Conservation (phyloP, 2,888 invertebrate species). For the Dascillus cervinus region DNA sequence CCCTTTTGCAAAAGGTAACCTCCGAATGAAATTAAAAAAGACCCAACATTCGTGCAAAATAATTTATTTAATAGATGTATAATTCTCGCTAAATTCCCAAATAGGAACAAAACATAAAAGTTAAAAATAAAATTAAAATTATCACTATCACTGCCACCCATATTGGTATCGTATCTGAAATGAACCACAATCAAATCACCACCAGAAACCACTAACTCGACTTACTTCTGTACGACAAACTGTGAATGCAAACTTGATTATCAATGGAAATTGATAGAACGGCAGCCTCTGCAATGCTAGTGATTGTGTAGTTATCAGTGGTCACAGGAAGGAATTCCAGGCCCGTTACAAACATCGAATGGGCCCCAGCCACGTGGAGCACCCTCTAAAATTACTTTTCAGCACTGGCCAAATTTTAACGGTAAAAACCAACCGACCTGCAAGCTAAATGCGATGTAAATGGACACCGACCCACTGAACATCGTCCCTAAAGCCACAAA, state of each 20-base stretch:
- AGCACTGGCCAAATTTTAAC: too few species aligned
- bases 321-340: constrained; percentile 81
- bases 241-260: constrained; percentile 86
- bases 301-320: constrained; percentile 63
- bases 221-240: constrained; percentile 73
- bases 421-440: constrained; percentile 50
- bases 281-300: constrained; percentile 73
- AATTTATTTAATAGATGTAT: too few species aligned
- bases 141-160: constrained; percentile 74
- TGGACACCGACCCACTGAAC: constrained; percentile 85
- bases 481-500: constrained; percentile 91
- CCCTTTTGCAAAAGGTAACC: too few species aligned
- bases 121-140: constrained; percentile 65
- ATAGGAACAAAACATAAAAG: constrained; percentile 77
- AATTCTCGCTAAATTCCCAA: constrained; percentile 55
- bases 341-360: constrained; percentile 96
- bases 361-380: constrained; percentile 74
- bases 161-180: constrained; percentile 69
- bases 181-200: constrained; percentile 19
- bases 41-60: too few species aligned
- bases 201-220: constrained; percentile 21
- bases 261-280: constrained; percentile 93
- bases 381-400: too few species aligned
- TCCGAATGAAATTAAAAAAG: too few species aligned
- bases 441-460: constrained; percentile 86